A percentile compares a stretch with the other conserved stretches of the same genome.
These are phyloP conservation scores for Drosophila trichaetosa DNA, from an alignment of 2,888 invertebrate genomes.

Conservation along the genomic window DNA sequence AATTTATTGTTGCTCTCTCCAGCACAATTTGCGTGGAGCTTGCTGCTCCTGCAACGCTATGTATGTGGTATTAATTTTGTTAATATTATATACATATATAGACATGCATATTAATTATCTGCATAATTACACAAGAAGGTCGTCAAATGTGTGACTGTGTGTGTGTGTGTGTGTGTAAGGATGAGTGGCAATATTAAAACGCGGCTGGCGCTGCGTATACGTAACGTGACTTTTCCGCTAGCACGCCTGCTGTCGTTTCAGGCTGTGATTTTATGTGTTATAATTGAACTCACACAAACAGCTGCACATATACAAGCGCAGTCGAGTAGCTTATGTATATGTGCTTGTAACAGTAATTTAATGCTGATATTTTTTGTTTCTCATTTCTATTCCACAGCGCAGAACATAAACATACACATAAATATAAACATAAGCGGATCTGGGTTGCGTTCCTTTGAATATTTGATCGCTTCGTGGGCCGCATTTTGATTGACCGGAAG, in stretches of 20 bases:
- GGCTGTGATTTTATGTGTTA: conserved; percentile 49
- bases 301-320: background rate
- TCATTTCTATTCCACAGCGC: conserved; percentile 18
- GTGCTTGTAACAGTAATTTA: conserved; percentile 3
- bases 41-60: conserved; percentile 43
- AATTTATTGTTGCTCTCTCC: conserved; percentile 59
- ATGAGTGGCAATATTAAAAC: conserved; percentile 57
- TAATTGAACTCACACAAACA: conserved; percentile 42
- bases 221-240: conserved; percentile 46
- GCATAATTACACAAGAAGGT: conserved; percentile 69
- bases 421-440: conserved; percentile 27
- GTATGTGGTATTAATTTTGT: conserved; percentile 69
- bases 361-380: conserved; percentile 10
- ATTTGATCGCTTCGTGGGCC: conserved; percentile 33
- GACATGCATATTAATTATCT: conserved; percentile 74
- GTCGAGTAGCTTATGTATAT: conserved; percentile 6
- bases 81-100: conserved; percentile 61
- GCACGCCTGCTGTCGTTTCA: conserved; percentile 13
- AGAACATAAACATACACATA: conserved; percentile 13
- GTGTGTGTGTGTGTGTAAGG: conserved; percentile 4
- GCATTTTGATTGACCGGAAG: conserved; percentile 40
- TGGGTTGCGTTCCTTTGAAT: conserved; percentile 32
- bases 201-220: conserved; percentile 61
- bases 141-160: conserved; percentile 15
- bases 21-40: background rate